phyloP scores from a whole-genome alignment of 2,888 invertebrate genomes.

The Drosophila emarginata region DNA sequence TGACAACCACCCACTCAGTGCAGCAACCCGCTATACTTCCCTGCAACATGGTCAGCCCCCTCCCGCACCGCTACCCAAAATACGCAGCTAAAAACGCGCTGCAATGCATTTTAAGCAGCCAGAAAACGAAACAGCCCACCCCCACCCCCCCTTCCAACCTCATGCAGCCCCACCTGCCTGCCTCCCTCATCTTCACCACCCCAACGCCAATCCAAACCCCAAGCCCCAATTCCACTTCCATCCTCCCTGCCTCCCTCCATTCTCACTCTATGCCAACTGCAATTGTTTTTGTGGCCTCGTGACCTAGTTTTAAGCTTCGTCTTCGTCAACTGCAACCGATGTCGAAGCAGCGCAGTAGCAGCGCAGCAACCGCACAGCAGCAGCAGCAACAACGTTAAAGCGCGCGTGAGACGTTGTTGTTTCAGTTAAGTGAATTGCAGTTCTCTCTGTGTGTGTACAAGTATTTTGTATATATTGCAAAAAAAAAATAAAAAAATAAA shows the following conservation, averaged over 20 bases:
- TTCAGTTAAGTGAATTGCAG: slow-evolving; percentile 53
- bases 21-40: background rate
- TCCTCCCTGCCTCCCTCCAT: background rate
- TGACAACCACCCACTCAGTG: background rate
- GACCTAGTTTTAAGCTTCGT: slow-evolving; percentile 76
- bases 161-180: slow-evolving; percentile 4
- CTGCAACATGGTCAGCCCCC: background rate
- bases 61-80: background rate
- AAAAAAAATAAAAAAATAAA: slow-evolving; percentile 28
- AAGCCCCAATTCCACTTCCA: background rate
- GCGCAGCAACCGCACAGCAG: slow-evolving; percentile 19
- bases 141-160: slow-evolving; percentile 3
- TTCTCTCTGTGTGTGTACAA: slow-evolving; percentile 29
- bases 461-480: slow-evolving; percentile 34
- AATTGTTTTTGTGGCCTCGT: slow-evolving; percentile 79
- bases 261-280: slow-evolving; percentile 40
- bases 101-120: slow-evolving; percentile 61
- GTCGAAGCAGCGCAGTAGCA: slow-evolving; percentile 19
- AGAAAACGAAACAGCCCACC: too few species aligned
- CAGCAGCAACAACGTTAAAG: slow-evolving; percentile 1
- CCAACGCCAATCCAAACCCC: slow-evolving; percentile 9
- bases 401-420: slow-evolving; percentile 44
- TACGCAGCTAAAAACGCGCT: slow-evolving; percentile 38
- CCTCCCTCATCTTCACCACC: background rate
- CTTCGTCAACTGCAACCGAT: slow-evolving; percentile 73